Evolutionary conservation across 1,140 invertebrate genomes (phyloP).

Genomic region (Bombyx mandarina): DNA sequence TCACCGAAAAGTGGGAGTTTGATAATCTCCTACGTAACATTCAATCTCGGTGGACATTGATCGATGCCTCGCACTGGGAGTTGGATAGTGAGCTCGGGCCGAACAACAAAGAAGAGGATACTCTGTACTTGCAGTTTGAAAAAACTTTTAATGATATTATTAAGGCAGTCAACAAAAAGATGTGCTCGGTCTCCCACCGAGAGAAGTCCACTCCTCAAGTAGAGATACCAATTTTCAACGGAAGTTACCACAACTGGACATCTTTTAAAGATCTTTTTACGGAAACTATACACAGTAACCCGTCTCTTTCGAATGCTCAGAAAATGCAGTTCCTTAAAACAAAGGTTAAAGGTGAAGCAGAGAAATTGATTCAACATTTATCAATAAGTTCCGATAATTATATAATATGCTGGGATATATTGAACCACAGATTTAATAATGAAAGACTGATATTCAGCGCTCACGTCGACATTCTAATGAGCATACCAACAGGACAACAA

Average conservation of each 20-base stretch:
- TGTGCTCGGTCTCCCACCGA: constrained; percentile 5
- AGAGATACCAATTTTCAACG: constrained; percentile 5
- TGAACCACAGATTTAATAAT: constrained; percentile 5
- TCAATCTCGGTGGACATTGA: constrained; percentile 1
- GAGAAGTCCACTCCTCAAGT: constrained; percentile 8
- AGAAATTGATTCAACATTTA: constrained; percentile 1
- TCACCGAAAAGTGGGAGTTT: constrained; percentile 10
- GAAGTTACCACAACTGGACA: constrained; percentile 8
- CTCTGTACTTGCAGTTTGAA: constrained; percentile 6
- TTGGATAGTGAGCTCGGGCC: constrained; percentile 3
- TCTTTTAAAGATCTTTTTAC: constrained; percentile 12
- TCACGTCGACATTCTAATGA: constrained; percentile 5
- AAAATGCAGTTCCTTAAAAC: constrained; percentile 7
- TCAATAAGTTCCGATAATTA: not conserved
- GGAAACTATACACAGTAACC: constrained; percentile 9
- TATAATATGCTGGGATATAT: constrained; percentile 5
- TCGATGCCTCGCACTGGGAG: constrained; percentile 9
- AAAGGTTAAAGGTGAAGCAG: constrained; percentile 3
- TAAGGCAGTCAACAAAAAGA: constrained; percentile 4
- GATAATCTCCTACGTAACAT: constrained; percentile 5
- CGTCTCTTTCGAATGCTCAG: constrained; percentile 1
- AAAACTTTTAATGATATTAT: constrained; percentile 2
- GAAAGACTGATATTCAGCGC: constrained; percentile 7
- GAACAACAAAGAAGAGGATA: not conserved
- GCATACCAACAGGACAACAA: constrained; percentile 7